Base-by-base conservation (phyloP, 2,888 invertebrate species). In the Acrobasis suavella region DNA sequence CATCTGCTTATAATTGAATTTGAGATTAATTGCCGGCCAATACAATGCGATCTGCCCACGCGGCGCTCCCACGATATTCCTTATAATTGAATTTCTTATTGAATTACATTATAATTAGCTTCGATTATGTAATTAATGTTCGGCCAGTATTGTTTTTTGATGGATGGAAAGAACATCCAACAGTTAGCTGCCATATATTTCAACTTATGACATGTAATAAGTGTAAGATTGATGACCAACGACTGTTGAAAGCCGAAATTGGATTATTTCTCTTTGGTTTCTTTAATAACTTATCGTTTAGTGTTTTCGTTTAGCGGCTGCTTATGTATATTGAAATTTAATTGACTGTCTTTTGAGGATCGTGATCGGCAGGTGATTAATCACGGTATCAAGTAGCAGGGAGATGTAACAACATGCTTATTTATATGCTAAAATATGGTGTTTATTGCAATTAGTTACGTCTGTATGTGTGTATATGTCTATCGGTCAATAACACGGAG, bases 81-180 rank as follows among this genome's bases (percentile, higher is more conserved):
- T 65, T 72, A 72, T 82, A 83, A 82, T 80, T 81, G 75, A 78
- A 79, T 80, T 77, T 80, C 80, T 84, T 85, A 89, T 89, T 89
- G 82, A 86, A 88, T 89, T 87, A 89, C 83, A 85, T 81, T 84
- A 79, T 84, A 86, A 86, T 86, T 85, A 84, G 74, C 64, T 75
- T 69, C 72, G 82, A 84, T 85, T 82, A 82, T 69, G 76, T 82
- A 83, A 85, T 83, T 80, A 81, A 86, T 85, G 80, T 73, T 70
- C 72, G 70, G 66, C 61, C 65, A 65, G 78, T 76, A 82, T 81
- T 82, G 82, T 80, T 76, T 72, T 71, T 64, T 76, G 77, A 78
- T 75, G 72, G 74, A 78, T 77, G 70, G 72, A 71, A 62, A 46
- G 60, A 67, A 55, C 74, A 74, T 70, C 71, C 73, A 78, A 78